Percentiles rank a stretch among this genome's conserved stretches.
Evolutionary conservation across 2,797 vertebrate genomes (phyloP).

Genomic region (Esox lucius): DNA sequence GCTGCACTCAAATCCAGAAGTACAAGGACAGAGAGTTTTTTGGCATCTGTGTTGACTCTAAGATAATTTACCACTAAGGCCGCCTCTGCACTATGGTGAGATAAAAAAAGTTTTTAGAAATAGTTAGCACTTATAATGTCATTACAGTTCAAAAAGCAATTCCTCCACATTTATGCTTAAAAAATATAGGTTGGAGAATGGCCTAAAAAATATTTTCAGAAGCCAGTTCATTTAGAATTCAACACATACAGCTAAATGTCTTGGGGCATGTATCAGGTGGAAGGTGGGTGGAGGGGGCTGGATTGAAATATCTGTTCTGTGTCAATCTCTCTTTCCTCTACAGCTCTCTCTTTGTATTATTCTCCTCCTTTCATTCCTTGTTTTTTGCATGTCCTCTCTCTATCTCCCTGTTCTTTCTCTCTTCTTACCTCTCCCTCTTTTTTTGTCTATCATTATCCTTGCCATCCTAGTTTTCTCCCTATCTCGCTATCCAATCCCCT

Average conservation of each 20-base stretch:
- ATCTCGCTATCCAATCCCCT: not conserved
- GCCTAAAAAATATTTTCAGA: too few relatives aligned
- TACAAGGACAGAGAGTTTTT: too few relatives aligned
- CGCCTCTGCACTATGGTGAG: too few relatives aligned
- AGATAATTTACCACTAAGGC: too few relatives aligned
- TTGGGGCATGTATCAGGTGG: conserved; percentile 19
- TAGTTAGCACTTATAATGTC: too few relatives aligned
- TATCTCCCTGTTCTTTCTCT: not conserved
- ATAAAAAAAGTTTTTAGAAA: too few relatives aligned
- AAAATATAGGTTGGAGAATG: too few relatives aligned
- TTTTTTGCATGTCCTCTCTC: too few relatives aligned
- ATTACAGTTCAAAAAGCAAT: too few relatives aligned
- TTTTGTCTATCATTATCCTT: not conserved
- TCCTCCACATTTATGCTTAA: too few relatives aligned
- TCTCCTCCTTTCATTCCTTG: not conserved
- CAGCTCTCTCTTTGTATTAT: not conserved
- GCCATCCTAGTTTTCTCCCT: not conserved
- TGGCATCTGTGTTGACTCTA: too few relatives aligned
- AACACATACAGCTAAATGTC: conserved; percentile 6
- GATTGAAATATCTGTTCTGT: conserved; percentile 1
- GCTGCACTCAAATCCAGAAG: too few relatives aligned
- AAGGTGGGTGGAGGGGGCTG: not conserved
- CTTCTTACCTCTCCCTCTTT: not conserved
- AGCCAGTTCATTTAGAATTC: not conserved
- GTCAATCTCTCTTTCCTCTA: conserved; percentile 1